phyloP scores from a whole-genome alignment of 2,113 vertebrate genomes.

The Regulus satrapa region DNA sequence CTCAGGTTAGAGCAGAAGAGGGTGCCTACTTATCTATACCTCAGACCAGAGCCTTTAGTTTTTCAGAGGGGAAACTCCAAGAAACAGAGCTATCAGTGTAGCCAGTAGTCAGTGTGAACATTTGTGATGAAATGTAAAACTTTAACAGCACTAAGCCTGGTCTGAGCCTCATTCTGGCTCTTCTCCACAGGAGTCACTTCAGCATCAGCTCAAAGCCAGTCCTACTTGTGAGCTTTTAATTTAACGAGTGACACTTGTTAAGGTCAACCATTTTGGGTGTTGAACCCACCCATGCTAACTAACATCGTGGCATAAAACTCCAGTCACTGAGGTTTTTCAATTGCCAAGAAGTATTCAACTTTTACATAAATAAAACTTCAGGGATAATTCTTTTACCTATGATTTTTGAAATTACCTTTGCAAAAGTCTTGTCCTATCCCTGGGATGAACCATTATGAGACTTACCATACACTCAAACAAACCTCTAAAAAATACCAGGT shows the following conservation, averaged over 20 bases:
- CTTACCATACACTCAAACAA: not conserved
- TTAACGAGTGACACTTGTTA: not conserved
- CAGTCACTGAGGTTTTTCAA: not conserved
- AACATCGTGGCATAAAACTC: not conserved
- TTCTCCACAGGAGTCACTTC: not conserved
- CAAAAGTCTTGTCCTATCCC: not conserved
- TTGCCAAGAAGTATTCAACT: not conserved
- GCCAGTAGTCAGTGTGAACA: not conserved
- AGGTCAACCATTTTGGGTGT: not conserved
- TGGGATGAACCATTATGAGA: not conserved
- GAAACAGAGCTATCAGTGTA: not conserved
- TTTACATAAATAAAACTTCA: not conserved
- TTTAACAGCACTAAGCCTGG: not conserved
- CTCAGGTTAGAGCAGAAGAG: not conserved
- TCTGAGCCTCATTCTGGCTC: not conserved
- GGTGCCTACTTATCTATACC: not conserved
- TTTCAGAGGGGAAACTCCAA: not conserved
- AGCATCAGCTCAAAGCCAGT: not conserved
- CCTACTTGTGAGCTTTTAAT: not conserved
- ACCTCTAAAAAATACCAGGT: not conserved
- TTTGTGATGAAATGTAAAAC: rapidly evolving
- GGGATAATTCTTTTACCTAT: not conserved
- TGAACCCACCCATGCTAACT: not conserved
- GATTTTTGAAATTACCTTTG: not conserved
- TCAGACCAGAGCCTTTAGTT: not conserved